Evolutionary conservation across 2,113 vertebrate species (phyloP).

Genomic region (Circaetus gallicus): DNA sequence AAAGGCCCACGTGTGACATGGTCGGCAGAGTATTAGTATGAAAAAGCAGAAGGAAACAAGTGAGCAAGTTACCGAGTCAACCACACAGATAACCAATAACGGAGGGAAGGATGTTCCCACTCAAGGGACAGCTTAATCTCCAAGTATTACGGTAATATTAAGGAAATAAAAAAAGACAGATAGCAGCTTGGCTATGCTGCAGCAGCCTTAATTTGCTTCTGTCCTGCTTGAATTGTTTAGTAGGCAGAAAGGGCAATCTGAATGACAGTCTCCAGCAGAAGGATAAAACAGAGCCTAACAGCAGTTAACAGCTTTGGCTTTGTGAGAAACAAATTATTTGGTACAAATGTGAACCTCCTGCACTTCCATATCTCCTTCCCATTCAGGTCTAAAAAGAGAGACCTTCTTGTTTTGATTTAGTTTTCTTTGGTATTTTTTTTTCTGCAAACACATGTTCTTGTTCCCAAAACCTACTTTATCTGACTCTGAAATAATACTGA

Average conservation of each 20-base stretch:
- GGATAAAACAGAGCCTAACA: background rate
- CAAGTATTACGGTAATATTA: background rate
- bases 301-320: background rate
- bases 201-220: conserved; percentile 10
- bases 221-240: background rate
- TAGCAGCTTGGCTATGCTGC: background rate
- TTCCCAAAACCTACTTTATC: background rate
- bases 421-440: background rate
- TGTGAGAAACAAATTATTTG: background rate
- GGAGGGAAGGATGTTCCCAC: background rate
- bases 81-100: background rate
- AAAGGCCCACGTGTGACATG: background rate
- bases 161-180: background rate
- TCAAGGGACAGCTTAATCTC: background rate
- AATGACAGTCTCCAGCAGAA: background rate
- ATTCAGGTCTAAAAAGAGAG: background rate
- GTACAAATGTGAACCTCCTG: background rate
- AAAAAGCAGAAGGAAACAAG: conserved; percentile 3
- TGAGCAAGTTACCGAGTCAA: background rate
- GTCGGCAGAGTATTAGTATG: background rate
- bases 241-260: background rate
- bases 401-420: background rate
- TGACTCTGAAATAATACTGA: background rate
- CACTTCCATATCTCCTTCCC: background rate
- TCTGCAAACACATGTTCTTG: background rate